Base-by-base conservation (phyloP, 2,113 vertebrate genomes). In the Cebus imitator region DNA sequence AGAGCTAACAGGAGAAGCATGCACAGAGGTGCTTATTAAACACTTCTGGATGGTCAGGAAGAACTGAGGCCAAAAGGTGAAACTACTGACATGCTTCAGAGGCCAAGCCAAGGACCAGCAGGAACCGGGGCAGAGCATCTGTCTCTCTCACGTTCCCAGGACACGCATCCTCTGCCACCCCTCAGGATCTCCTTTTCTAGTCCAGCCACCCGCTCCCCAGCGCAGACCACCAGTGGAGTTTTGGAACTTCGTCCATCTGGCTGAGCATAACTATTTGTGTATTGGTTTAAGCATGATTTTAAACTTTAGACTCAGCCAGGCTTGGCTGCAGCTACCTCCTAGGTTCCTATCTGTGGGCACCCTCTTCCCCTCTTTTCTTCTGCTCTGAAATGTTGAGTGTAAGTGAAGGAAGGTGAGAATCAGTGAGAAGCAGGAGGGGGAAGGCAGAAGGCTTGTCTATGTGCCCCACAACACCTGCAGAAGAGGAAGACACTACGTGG, bases 151-250 rank as follows among this genome's bases (percentile, higher is more conserved):
- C 0, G 14, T 16, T 21, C 32, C 12, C 0, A 4, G 43, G 45
- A 16, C 18, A 18, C 3, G 3, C 0, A 0, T 45, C 73, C 64
- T 72, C 64, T 32, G 37, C 0, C 1, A n/a, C 35, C 40, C 52
- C 55, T 12, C 8, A 27, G 9, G 9, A 5, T 11, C 2, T 1
- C 12, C 61, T 48, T 58, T 9, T 6, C 45, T 48, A 12, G 27
- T 75, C 10, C 11, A 37, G 18, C 18, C 3, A 0, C 18, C 11
- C 5, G 25, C 20, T 43, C n/a, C 52, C 50, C 12, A 1, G n/a
- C 3, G 2, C 17, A 43, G n/a, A 8, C 25, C 45, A 20, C 50
- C 30, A 16, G 10, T 9, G 17, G 61, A 12, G 6, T 12, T 32
- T 18, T 0, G 0, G 68, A 58, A 45, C 58, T 10, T 25, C 58